Evolutionary conservation across 1,140 invertebrate species (phyloP), one percentile per base, ranked within the genome.

Genomic region (Tetraneura akinire): DNA sequence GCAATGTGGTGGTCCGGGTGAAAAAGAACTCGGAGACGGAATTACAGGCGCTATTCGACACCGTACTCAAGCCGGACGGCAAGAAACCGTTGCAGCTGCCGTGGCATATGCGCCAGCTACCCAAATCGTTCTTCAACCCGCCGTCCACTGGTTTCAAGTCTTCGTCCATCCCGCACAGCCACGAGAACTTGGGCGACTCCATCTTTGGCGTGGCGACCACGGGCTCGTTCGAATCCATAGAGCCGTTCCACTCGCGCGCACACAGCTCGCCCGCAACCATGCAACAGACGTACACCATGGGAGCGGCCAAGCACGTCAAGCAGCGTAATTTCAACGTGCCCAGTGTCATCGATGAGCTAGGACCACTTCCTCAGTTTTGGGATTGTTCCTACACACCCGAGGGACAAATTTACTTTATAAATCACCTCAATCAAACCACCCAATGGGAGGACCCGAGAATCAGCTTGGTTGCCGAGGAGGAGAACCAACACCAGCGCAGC

Each of bases 391-490:
- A 92, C 83, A 98, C 96, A 80, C 90, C 92, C 73, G 93, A 97
- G 87, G 96, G 96, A 83, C 96, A 97, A 87, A 91, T 96, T 84
- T 98, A 98, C 88, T 98, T n/a, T n/a, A n/a, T n/a, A n/a, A 97
- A 95, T 88, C 96, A 98, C 87, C 89, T 93, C 84, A 96, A 94
- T 82, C 92, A 95, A 85, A 94, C 94, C 53, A 98, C 96, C 81
- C 96, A 95, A 85, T 98, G 96, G 96, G 94, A 97, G 84, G 96
- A 98, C 87, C 96, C 96, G 5, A 89, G 96, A 82, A 97, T 97
- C 88, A 92, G 93, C 53, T 87, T 92, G 81, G 91, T 91, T 57
- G 89, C 90, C 1, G 90, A 89, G 82, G 88, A 90, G 87, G 90
- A 18, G 86, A 87, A n/a, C 87, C 88, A 21, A 85, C 87, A 74